Conservation (phyloP, 2,888 invertebrate genomes). For the Rhimphoctona megacephalus region DNA sequence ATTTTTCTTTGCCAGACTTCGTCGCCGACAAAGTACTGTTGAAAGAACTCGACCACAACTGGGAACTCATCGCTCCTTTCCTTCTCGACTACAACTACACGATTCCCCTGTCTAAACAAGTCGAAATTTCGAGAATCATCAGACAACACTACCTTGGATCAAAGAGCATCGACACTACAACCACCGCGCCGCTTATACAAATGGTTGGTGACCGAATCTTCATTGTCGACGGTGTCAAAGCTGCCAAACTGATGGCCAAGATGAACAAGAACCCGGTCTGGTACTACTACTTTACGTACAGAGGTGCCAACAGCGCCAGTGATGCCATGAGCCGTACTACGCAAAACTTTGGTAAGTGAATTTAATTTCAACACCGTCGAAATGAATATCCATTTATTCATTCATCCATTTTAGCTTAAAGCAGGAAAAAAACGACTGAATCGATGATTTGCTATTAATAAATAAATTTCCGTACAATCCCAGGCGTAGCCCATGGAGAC, state of each 20-base stretch:
- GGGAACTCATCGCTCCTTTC: conserved; percentile 87
- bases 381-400: background rate
- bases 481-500: conserved; percentile 89
- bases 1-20: conserved; percentile 83
- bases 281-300: conserved; percentile 88
- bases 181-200: conserved; percentile 80
- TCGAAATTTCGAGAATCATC: conserved; percentile 86
- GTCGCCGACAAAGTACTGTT: conserved; percentile 84
- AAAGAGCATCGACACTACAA: conserved; percentile 85
- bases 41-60: conserved; percentile 86
- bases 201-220: conserved; percentile 90
- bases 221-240: conserved; percentile 86
- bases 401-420: background rate
- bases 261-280: conserved; percentile 87
- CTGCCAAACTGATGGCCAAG: conserved; percentile 87
- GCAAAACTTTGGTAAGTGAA: conserved; percentile 86
- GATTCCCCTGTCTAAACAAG: conserved; percentile 84
- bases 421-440: background rate
- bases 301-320: conserved; percentile 87
- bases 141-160: conserved; percentile 87
- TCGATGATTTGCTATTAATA: background rate
- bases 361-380: background rate
- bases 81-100: conserved; percentile 89
- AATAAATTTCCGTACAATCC: conserved; percentile 3
- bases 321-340: conserved; percentile 86